Percentiles rank a stretch among this genome's conserved stretches.
Evolutionary conservation across 2,113 vertebrate species (phyloP).

Genomic region (Phycodurus eques): DNA sequence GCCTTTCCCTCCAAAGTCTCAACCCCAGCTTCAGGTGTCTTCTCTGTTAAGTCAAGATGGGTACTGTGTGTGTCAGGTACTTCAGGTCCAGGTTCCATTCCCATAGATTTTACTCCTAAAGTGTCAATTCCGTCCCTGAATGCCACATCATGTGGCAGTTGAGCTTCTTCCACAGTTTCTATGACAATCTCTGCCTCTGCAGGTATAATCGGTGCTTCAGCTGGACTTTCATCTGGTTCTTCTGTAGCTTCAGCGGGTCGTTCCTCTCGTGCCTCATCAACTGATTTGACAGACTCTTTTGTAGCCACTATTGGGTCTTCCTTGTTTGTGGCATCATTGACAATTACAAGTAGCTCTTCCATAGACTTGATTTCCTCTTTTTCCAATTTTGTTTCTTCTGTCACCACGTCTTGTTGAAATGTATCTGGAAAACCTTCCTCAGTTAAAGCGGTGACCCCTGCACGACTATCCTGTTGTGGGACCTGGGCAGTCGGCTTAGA

Average conservation of each 20-base stretch:
- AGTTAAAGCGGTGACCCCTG: neutral
- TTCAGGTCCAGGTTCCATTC: neutral
- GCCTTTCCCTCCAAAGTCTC: conserved; percentile 6
- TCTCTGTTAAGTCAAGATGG: neutral
- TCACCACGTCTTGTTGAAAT: neutral
- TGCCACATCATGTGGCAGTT: neutral
- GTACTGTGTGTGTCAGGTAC: neutral
- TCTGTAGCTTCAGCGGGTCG: neutral
- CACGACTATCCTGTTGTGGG: conserved; percentile 15
- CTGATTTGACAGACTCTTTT: neutral
- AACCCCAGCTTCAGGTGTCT: conserved; percentile 1
- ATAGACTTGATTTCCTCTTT: neutral
- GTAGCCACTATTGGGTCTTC: neutral
- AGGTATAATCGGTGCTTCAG: neutral
- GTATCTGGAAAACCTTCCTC: conserved; percentile 2
- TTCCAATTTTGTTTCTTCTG: conserved; percentile 4
- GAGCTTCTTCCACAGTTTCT: neutral
- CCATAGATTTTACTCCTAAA: neutral
- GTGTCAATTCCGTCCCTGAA: neutral
- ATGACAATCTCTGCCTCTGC: neutral
- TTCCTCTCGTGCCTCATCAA: neutral
- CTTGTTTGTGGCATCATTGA: neutral
- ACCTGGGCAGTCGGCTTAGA: neutral
- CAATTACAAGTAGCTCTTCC: neutral
- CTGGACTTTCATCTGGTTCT: neutral